Evolutionary conservation across 2,113 vertebrate genomes (phyloP).

Genomic region (Crotalus viridis): DNA sequence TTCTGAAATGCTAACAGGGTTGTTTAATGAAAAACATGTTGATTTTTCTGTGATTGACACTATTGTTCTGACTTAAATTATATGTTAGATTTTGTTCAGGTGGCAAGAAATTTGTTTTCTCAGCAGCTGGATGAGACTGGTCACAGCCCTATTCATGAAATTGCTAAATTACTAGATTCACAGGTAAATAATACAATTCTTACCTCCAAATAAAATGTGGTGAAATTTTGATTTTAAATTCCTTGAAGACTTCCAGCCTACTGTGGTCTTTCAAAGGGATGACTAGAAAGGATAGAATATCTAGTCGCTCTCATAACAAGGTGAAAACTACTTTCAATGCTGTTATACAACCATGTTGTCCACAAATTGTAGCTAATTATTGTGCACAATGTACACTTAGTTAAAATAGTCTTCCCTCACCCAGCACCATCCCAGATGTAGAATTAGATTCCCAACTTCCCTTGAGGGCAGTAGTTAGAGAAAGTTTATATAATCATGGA

Average conservation of each 20-base stretch:
- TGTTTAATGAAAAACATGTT: background rate
- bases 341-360: background rate
- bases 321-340: background rate
- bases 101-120: slow-evolving; percentile 77
- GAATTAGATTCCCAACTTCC: background rate
- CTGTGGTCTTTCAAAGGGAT: slow-evolving; percentile 24
- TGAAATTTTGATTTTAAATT: background rate
- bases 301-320: background rate
- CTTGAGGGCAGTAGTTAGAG: background rate
- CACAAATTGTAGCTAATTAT: background rate
- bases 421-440: too few relatives aligned
- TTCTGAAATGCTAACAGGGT: slow-evolving; percentile 68
- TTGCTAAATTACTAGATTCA: slow-evolving; percentile 67
- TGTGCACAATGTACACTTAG: background rate
- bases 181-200: slow-evolving; percentile 54
- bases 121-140: slow-evolving; percentile 67
- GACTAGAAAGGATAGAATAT: slow-evolving; percentile 24
- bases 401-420: background rate
- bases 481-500: background rate
- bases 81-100: slow-evolving; percentile 79
- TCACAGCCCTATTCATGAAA: slow-evolving; percentile 55
- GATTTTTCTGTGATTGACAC: background rate
- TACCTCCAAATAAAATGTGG: background rate
- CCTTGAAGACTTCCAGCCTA: background rate
- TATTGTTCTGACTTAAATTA: slow-evolving; percentile 24